Evolutionary conservation across 2,797 vertebrate genomes (phyloP).

Genomic region (Danio jaintianensis): DNA sequence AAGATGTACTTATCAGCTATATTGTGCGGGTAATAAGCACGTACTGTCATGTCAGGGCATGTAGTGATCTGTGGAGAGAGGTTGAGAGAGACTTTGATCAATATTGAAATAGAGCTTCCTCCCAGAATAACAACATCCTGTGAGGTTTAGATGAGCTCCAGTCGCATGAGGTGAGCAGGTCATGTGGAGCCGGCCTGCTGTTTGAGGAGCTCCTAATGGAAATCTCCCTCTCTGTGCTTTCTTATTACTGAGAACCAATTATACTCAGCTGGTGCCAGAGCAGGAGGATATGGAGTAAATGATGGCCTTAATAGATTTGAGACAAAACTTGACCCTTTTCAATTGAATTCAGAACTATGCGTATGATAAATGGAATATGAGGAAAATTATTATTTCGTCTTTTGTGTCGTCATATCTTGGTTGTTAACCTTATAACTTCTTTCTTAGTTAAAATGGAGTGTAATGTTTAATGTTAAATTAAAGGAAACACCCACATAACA

Average conservation of each 20-base stretch:
- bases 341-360: neutral
- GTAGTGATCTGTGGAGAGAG: slow-evolving; percentile 2
- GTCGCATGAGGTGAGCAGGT: slow-evolving; percentile 22
- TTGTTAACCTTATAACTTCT: neutral
- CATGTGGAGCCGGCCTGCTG: slow-evolving; percentile 31
- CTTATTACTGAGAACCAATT: slow-evolving; percentile 27
- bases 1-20: slow-evolving; percentile 50
- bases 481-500: too few species aligned
- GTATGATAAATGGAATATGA: neutral
- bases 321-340: neutral
- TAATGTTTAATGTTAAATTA: neutral
- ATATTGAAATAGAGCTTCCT: slow-evolving; percentile 28
- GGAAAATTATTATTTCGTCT: neutral
- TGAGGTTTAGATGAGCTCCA: slow-evolving; percentile 5
- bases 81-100: slow-evolving; percentile 25
- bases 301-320: slow-evolving; percentile 12
- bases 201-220: slow-evolving; percentile 25
- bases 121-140: slow-evolving; percentile 11
- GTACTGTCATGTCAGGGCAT: slow-evolving; percentile 15
- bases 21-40: slow-evolving; percentile 35
- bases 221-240: slow-evolving; percentile 13
- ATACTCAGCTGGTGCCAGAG: neutral
- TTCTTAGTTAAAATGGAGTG: neutral
- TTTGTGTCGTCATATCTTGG: neutral
- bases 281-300: slow-evolving; percentile 29